Evolutionary conservation across 2,888 invertebrate genomes (phyloP).

Genomic region (Marasmarcha lunaedactyla): DNA sequence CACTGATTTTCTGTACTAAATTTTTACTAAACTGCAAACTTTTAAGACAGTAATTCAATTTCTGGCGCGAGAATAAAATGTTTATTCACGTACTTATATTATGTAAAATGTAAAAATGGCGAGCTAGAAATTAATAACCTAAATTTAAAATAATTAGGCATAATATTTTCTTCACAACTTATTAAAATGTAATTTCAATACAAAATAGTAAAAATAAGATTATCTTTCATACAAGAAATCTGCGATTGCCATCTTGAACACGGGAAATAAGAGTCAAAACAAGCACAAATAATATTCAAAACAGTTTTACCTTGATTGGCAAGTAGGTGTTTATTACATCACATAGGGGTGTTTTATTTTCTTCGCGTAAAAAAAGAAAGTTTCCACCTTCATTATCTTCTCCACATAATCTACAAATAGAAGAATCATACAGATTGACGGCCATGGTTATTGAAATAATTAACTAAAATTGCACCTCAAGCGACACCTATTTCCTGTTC

Average conservation of each 20-base stretch:
- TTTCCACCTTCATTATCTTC: constrained; percentile 79
- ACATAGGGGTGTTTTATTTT: constrained; percentile 72
- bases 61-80: constrained; percentile 19
- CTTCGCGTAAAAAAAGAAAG: constrained; percentile 70
- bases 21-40: too few species aligned
- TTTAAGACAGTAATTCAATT: constrained; percentile 20
- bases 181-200: too few species aligned
- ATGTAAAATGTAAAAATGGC: constrained; percentile 3
- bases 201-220: too few species aligned
- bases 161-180: too few species aligned
- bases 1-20: too few species aligned
- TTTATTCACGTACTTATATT: too few species aligned
- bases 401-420: constrained; percentile 81
- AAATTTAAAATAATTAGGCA: too few species aligned
- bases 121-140: too few species aligned
- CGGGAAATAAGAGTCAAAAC: constrained; percentile 51
- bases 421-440: constrained; percentile 74
- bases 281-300: constrained; percentile 38
- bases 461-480: constrained; percentile 9
- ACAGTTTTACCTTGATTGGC: constrained; percentile 75
- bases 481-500: constrained; percentile 54
- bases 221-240: too few species aligned
- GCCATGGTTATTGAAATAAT: constrained; percentile 39
- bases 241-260: constrained; percentile 41
- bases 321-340: constrained; percentile 78